phyloP scores from a whole-genome alignment of 2,888 invertebrate species.

The Lasioglossum figueresi region DNA sequence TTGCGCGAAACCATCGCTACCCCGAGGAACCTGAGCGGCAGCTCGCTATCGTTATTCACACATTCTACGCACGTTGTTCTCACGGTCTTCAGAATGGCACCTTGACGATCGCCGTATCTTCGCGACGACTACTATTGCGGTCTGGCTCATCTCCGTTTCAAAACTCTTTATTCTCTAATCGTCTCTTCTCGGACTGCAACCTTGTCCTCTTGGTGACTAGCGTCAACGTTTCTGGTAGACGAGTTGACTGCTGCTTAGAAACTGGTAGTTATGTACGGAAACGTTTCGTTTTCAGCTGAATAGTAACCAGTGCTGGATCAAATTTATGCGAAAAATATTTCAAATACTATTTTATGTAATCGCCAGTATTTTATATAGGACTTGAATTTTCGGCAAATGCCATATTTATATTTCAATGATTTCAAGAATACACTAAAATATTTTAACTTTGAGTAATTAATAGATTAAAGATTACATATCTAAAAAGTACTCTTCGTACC shows the following conservation, averaged over 20 bases:
- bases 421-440: too few species aligned
- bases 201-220: not conserved
- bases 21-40: conserved; percentile 42
- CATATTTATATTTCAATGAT: too few species aligned
- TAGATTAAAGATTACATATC: too few species aligned
- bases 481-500: too few species aligned
- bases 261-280: not conserved
- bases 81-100: conserved; percentile 47
- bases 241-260: not conserved
- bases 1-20: conserved; percentile 40
- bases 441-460: too few species aligned
- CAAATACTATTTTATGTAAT: not conserved
- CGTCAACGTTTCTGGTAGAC: not conserved
- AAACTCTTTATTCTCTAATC: conserved; percentile 6
- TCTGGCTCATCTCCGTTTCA: not conserved
- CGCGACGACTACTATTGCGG: conserved; percentile 29
- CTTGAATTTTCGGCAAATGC: too few species aligned
- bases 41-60: conserved; percentile 52
- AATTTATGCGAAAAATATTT: not conserved
- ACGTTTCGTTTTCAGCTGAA: not conserved
- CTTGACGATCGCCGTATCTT: conserved; percentile 37
- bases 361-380: too few species aligned
- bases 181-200: not conserved
- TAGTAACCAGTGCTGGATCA: not conserved
- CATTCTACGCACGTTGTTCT: conserved; percentile 59